phyloP scores from a whole-genome alignment of 2,797 vertebrate species.

The Gambusia yucatana region DNA sequence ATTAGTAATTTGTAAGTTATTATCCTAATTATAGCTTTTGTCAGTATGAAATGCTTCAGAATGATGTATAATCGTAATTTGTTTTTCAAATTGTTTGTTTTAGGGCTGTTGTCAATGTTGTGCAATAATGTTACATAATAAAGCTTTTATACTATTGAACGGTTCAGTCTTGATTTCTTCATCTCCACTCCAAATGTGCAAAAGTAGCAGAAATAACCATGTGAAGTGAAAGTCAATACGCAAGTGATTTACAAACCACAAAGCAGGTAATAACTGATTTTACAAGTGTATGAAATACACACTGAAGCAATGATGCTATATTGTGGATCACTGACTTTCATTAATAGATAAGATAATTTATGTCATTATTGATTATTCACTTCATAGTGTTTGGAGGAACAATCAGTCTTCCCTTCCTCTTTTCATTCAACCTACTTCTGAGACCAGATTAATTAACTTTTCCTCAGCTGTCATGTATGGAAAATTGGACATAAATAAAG shows the following conservation, averaged over 20 bases:
- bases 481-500: slow-evolving; percentile 44
- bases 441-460: slow-evolving; percentile 65
- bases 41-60: slow-evolving; percentile 7
- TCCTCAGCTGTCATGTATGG: slow-evolving; percentile 65
- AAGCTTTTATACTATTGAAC: slow-evolving; percentile 1
- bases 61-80: background rate
- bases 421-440: slow-evolving; percentile 57
- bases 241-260: slow-evolving; percentile 83
- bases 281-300: slow-evolving; percentile 83
- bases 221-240: slow-evolving; percentile 79
- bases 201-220: slow-evolving; percentile 52
- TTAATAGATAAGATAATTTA: slow-evolving; percentile 72
- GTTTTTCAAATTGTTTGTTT: background rate
- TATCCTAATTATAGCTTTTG: slow-evolving; percentile 52
- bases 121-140: too few species aligned
- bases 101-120: background rate
- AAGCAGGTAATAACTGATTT: slow-evolving; percentile 56
- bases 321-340: slow-evolving; percentile 59
- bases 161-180: slow-evolving; percentile 58
- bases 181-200: slow-evolving; percentile 39
- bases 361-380: slow-evolving; percentile 79
- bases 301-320: slow-evolving; percentile 61
- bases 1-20: slow-evolving; percentile 47
- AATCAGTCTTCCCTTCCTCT: slow-evolving; percentile 67
- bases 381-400: slow-evolving; percentile 66